phyloP scores from a whole-genome alignment of 2,113 vertebrate genomes.

The Ibidorhyncha struthersii region DNA sequence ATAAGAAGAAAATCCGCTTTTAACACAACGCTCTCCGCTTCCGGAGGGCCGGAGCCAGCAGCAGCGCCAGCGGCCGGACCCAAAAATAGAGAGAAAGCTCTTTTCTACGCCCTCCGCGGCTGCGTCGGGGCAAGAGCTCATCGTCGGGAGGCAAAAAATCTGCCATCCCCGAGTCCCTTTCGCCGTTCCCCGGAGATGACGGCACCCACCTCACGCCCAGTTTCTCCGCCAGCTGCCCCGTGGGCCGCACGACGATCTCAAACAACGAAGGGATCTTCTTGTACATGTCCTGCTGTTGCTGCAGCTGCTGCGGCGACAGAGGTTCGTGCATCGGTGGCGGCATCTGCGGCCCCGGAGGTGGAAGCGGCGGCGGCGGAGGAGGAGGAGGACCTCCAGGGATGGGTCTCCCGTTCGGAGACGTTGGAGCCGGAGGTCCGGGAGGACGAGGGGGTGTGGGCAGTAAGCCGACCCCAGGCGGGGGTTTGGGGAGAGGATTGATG shows the following conservation, averaged over 20 bases:
- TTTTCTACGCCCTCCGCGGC: too few species aligned
- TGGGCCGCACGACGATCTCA: constrained; percentile 94
- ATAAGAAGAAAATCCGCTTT: neutral
- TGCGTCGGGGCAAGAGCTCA: neutral
- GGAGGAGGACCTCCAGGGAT: constrained; percentile 68
- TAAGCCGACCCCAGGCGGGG: constrained; percentile 89
- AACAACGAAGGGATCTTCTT: constrained; percentile 93
- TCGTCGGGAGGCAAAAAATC: too few species aligned
- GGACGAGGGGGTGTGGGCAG: constrained; percentile 87
- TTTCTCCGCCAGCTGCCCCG: constrained; percentile 92
- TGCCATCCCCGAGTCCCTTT: too few species aligned
- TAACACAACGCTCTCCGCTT: fast-evolving
- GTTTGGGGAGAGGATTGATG: constrained; percentile 93
- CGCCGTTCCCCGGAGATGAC: too few species aligned
- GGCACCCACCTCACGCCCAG: constrained; percentile 85
- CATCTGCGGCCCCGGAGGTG: constrained; percentile 71
- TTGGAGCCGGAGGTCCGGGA: constrained; percentile 86
- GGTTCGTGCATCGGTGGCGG: constrained; percentile 60
- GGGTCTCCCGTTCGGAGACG: constrained; percentile 71
- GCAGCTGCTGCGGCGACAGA: constrained; percentile 73
- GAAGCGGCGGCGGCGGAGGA: constrained; percentile 75
- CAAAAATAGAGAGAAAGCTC: neutral
- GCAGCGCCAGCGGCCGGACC: too few species aligned
- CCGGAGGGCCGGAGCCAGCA: too few species aligned
- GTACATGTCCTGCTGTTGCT: constrained; percentile 73